Evolutionary conservation across 2,113 vertebrate genomes (phyloP).

Genomic region (Rousettus leschenaultii): DNA sequence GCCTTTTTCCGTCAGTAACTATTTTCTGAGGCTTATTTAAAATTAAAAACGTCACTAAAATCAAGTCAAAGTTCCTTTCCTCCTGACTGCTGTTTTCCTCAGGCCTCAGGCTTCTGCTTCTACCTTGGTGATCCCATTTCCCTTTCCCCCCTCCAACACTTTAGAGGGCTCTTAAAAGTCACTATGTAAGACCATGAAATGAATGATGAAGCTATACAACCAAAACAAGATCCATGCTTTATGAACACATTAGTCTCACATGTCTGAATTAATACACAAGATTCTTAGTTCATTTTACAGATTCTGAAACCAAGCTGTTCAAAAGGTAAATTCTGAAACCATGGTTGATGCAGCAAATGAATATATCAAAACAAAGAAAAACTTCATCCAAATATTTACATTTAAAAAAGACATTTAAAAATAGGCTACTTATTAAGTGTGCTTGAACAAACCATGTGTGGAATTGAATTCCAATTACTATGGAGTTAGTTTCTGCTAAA

Average conservation of each 20-base stretch:
- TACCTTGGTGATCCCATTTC: background rate
- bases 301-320: slow-evolving; percentile 37
- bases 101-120: background rate
- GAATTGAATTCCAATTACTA: slow-evolving; percentile 72
- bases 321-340: slow-evolving; percentile 49
- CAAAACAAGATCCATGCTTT: slow-evolving; percentile 3
- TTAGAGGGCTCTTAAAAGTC: background rate
- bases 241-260: slow-evolving; percentile 31
- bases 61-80: background rate
- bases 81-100: background rate
- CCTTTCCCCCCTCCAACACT: background rate
- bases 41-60: background rate
- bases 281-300: slow-evolving; percentile 29
- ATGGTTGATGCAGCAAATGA: slow-evolving; percentile 42
- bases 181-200: background rate
- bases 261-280: background rate
- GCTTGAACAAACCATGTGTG: slow-evolving; percentile 77
- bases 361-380: slow-evolving; percentile 55
- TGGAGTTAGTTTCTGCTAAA: slow-evolving; percentile 66
- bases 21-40: background rate
- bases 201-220: slow-evolving; percentile 35
- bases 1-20: background rate
- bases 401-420: slow-evolving; percentile 55
- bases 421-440: slow-evolving; percentile 72
- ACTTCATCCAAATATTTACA: slow-evolving; percentile 62